These are phyloP conservation scores for Zaprionus obscuricornis DNA, from an alignment of 2,888 invertebrate species.

Conservation along the genomic window DNA sequence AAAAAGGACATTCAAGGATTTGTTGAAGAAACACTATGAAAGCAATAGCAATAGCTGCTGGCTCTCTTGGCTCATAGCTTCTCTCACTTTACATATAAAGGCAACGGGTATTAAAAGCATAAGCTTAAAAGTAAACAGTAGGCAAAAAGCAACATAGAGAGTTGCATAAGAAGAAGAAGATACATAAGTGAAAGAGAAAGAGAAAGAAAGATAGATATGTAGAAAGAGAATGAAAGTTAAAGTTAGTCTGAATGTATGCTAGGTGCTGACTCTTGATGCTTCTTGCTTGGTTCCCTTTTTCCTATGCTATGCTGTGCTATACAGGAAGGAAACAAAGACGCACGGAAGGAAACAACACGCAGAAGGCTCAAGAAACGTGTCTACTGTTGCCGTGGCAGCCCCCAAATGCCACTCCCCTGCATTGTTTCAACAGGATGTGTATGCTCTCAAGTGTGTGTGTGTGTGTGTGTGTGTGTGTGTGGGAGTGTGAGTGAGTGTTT, in stretches of 20 bases:
- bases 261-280: conserved; percentile 6
- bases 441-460: conserved; percentile 36
- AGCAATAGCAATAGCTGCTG: conserved; percentile 29
- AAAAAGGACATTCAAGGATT: conserved; percentile 41
- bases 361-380: conserved; percentile 59
- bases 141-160: conserved; percentile 21
- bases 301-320: conserved; percentile 5
- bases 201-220: too few relatives aligned
- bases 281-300: conserved; percentile 4
- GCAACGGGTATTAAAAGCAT: conserved; percentile 50
- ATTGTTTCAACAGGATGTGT: conserved; percentile 66
- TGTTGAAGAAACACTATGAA: conserved; percentile 46
- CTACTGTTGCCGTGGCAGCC: conserved; percentile 40
- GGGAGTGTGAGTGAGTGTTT: conserved; percentile 33
- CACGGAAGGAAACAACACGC: conserved; percentile 64
- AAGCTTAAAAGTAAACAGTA: conserved; percentile 56
- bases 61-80: conserved; percentile 3
- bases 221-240: too few relatives aligned
- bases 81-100: conserved; percentile 49
- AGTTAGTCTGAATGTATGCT: background rate
- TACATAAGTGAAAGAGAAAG: background rate
- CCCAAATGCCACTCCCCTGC: background rate
- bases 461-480: background rate
- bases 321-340: conserved; percentile 40
- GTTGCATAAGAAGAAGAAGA: background rate